Percentiles rank a stretch among this genome's conserved stretches.
Evolutionary conservation across 2,113 vertebrate species (phyloP).

Genomic region (Spilogale gracilis): DNA sequence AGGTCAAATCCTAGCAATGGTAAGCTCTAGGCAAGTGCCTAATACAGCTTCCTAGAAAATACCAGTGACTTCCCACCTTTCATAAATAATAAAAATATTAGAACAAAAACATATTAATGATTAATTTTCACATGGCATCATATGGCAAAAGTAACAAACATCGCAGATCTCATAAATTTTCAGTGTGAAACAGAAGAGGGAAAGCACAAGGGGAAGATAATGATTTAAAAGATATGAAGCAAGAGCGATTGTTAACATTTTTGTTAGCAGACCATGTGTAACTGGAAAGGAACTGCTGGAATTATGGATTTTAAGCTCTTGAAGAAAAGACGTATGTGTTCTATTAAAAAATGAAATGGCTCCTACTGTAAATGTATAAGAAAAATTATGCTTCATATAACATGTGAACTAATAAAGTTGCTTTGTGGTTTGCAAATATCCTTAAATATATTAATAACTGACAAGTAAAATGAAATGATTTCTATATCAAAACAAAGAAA

Average conservation of each 20-base stretch:
- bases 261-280: not conserved
- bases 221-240: not conserved
- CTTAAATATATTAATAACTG: not conserved
- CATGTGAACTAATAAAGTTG: not conserved
- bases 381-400: not conserved
- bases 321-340: not conserved
- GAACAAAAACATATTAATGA: conserved; percentile 10
- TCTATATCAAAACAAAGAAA: conserved; percentile 42
- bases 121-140: conserved; percentile 16
- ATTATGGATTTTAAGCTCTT: not conserved
- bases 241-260: not conserved
- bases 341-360: not conserved
- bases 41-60: not conserved
- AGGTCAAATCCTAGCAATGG: not conserved
- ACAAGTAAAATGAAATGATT: conserved; percentile 29
- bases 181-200: not conserved
- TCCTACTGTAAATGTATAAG: not conserved
- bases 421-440: not conserved
- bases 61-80: not conserved
- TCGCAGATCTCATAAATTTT: not conserved
- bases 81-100: not conserved
- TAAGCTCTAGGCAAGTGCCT: not conserved
- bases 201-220: not conserved
- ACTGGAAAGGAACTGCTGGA: not conserved
- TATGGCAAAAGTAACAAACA: not conserved